phyloP scores from a whole-genome alignment of 2,113 vertebrate species.

The Sebastes schlegelii region DNA sequence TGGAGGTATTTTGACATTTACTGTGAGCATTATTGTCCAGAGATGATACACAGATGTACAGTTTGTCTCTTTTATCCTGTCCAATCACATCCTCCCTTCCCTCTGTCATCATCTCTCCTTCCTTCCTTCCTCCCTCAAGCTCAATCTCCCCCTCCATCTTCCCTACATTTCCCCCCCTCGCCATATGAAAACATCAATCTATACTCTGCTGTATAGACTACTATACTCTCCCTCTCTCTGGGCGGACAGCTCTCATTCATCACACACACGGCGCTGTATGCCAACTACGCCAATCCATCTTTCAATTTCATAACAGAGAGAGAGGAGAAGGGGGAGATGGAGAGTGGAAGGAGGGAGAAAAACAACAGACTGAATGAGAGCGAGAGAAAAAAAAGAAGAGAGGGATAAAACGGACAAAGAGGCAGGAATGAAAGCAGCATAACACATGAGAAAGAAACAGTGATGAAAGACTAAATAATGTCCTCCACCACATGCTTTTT shows the following conservation, averaged over 20 bases:
- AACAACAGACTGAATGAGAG: conserved; percentile 45
- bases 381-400: background rate
- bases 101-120: conserved; percentile 53
- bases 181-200: conserved; percentile 75
- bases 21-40: conserved; percentile 39
- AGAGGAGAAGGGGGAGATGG: conserved; percentile 68
- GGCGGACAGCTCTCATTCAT: conserved; percentile 79
- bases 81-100: conserved; percentile 42
- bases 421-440: background rate
- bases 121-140: conserved; percentile 42
- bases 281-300: conserved; percentile 72
- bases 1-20: conserved; percentile 57
- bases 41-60: conserved; percentile 37
- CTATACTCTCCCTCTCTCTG: conserved; percentile 59
- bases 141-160: conserved; percentile 41
- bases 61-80: conserved; percentile 41
- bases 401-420: background rate
- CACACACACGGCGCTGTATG: conserved; percentile 53
- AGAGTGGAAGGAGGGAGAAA: conserved; percentile 57
- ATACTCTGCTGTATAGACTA: conserved; percentile 60
- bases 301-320: conserved; percentile 78
- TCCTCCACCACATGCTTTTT: background rate
- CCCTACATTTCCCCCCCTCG: conserved; percentile 27
- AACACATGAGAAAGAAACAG: background rate
- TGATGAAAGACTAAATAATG: background rate